Conservation (phyloP, 2,888 invertebrate species). For the Ryuthela nishihirai region DNA sequence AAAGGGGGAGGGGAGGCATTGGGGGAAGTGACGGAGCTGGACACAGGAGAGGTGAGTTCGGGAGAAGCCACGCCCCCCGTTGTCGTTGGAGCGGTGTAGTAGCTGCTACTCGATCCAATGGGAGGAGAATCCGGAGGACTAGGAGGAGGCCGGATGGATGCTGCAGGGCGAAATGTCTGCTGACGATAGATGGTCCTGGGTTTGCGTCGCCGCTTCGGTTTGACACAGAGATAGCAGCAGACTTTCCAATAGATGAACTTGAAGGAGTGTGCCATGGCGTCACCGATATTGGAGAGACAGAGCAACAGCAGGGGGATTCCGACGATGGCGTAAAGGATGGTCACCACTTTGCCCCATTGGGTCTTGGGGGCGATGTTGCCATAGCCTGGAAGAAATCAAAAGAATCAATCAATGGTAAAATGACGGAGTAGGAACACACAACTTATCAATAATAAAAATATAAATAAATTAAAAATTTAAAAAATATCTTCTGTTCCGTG, state of each 20-base stretch:
- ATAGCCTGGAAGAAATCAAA: constrained; percentile 65
- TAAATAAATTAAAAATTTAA: no score
- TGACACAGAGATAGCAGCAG: constrained; percentile 84
- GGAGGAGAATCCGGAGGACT: constrained; percentile 44
- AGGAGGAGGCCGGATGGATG: constrained; percentile 38
- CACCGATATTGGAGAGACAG: constrained; percentile 89
- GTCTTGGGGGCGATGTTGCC: constrained; percentile 95
- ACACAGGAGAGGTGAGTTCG: constrained; percentile 21
- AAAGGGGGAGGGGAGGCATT: no score
- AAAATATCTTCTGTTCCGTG: no score
- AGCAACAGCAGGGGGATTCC: constrained; percentile 91
- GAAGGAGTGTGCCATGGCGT: constrained; percentile 90
- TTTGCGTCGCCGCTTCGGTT: constrained; percentile 54
- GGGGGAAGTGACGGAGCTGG: constrained; percentile 1
- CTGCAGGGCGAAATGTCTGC: no score
- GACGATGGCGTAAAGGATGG: constrained; percentile 92
- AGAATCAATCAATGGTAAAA: no score
- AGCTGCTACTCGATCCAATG: constrained; percentile 13
- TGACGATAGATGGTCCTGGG: neutral
- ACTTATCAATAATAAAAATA: no score
- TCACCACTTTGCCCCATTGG: constrained; percentile 86
- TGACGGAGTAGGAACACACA: no score
- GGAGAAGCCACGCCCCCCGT: constrained; percentile 7
- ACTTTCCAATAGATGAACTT: constrained; percentile 83
- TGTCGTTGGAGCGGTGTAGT: constrained; percentile 19